Percentiles rank a stretch among this genome's conserved stretches.
phyloP scores from a whole-genome alignment of 2,888 invertebrate genomes.

The Iselma pallidipennis region DNA sequence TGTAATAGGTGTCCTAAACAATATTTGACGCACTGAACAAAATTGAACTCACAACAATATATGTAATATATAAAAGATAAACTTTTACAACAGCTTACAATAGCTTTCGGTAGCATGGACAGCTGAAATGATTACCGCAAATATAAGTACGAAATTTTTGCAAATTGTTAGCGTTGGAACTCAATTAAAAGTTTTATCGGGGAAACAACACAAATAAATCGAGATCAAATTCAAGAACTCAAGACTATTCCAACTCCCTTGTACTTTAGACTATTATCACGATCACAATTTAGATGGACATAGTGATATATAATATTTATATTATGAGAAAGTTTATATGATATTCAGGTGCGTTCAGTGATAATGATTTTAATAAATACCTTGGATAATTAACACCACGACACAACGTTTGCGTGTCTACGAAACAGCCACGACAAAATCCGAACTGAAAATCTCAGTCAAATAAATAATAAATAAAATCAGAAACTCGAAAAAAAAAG shows the following conservation, averaged over 20 bases:
- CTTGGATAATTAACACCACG: slow-evolving; percentile 32
- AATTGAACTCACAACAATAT: slow-evolving; percentile 32
- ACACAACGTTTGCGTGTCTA: slow-evolving; percentile 22
- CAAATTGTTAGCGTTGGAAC: background rate
- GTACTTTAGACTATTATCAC: slow-evolving; percentile 25
- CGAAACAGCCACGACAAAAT: slow-evolving; percentile 4
- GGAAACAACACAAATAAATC: background rate
- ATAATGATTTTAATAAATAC: slow-evolving; percentile 40
- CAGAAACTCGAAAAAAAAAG: background rate
- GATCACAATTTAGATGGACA: slow-evolving; percentile 42
- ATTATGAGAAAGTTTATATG: slow-evolving; percentile 41
- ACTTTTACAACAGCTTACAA: slow-evolving; percentile 11
- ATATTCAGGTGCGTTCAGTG: slow-evolving; percentile 40
- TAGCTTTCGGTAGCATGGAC: too few relatives aligned
- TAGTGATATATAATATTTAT: slow-evolving; percentile 33
- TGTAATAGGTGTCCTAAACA: slow-evolving; percentile 53
- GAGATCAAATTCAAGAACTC: slow-evolving; percentile 11
- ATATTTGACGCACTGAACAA: slow-evolving; percentile 50
- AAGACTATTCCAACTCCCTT: slow-evolving; percentile 23
- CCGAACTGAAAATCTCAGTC: background rate
- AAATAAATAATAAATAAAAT: background rate
- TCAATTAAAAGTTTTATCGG: background rate
- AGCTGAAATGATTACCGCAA: too few relatives aligned
- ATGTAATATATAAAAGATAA: background rate
- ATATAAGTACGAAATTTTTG: too few relatives aligned